phyloP scores from a whole-genome alignment of 2,888 invertebrate species.

The Antheraea assamensis region DNA sequence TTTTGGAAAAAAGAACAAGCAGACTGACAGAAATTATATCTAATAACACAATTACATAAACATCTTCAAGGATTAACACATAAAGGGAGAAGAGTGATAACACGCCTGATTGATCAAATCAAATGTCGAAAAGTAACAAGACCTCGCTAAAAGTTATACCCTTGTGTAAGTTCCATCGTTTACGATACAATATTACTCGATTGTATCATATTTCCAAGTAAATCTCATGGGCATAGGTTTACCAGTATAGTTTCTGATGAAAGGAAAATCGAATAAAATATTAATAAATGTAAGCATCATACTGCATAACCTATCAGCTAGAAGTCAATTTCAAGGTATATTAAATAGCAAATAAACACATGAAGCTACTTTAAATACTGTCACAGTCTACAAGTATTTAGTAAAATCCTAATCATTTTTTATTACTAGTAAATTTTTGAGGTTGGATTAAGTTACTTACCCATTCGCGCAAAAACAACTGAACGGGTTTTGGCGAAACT shows the following conservation, averaged over 20 bases:
- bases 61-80: background rate
- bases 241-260: background rate
- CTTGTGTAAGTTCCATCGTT: constrained; percentile 7
- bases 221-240: background rate
- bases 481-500: too few species aligned
- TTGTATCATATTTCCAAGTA: background rate
- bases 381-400: too few species aligned
- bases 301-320: background rate
- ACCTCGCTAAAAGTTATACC: background rate
- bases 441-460: too few species aligned
- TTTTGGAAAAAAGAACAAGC: too few species aligned
- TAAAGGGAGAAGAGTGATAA: background rate
- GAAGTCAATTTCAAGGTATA: background rate
- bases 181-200: background rate
- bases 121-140: constrained; percentile 11
- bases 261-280: background rate
- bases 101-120: constrained; percentile 2
- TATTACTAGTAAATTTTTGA: too few species aligned
- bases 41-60: background rate
- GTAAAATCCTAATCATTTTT: too few species aligned
- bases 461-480: too few species aligned
- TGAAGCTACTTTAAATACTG: background rate
- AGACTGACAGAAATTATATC: background rate
- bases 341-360: background rate
- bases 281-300: background rate